Percentiles rank a stretch among this genome's conserved stretches.
Evolutionary conservation across 2,113 vertebrate species (phyloP).

Genomic region (Jacana jacana): DNA sequence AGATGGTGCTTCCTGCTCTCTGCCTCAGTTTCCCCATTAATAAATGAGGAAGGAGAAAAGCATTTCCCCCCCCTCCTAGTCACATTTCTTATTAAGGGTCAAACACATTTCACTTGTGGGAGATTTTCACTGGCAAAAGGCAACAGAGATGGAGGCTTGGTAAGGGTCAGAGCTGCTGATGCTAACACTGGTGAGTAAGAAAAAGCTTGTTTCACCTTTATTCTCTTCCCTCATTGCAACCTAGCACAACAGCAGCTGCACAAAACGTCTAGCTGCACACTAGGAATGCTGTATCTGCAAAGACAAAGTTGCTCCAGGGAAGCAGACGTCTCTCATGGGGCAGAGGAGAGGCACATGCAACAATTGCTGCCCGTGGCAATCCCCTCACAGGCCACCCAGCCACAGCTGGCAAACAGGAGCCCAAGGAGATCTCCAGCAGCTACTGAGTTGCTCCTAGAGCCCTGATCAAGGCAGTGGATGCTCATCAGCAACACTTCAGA

Average conservation of each 20-base stretch:
- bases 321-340: neutral
- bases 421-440: neutral
- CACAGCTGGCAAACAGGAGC: neutral
- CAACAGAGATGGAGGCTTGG: neutral
- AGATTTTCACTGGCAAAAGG: neutral
- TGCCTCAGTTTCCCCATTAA: neutral
- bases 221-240: neutral
- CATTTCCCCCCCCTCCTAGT: neutral
- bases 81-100: neutral
- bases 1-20: neutral
- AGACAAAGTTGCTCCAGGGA: neutral
- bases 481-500: neutral
- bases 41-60: neutral
- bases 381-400: neutral
- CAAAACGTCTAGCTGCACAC: neutral
- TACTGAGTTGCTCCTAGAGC: neutral
- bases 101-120: neutral
- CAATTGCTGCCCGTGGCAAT: neutral
- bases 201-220: neutral
- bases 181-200: neutral
- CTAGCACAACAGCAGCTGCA: neutral
- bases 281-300: neutral
- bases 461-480: neutral
- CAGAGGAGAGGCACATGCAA: neutral
- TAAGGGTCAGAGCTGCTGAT: neutral